Conservation (phyloP, 2,888 invertebrate species). For the Lamellibrachia satsuma region DNA sequence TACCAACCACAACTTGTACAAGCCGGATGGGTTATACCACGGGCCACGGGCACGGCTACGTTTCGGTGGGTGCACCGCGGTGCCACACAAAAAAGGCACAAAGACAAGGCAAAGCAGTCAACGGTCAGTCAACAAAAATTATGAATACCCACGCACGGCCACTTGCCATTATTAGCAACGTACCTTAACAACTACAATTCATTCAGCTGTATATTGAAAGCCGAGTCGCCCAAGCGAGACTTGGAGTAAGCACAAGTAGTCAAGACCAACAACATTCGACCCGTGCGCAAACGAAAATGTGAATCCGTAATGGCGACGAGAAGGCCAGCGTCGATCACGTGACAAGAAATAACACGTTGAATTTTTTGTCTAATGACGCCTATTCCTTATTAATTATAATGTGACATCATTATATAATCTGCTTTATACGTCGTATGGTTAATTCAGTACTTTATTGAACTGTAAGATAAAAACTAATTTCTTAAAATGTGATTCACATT, state of each 20-base stretch:
- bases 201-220: neutral
- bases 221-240: neutral
- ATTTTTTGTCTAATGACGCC: neutral
- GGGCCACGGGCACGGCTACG: neutral
- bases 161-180: neutral
- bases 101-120: neutral
- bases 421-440: neutral
- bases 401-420: neutral
- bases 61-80: neutral
- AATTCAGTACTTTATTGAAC: neutral
- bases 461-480: neutral
- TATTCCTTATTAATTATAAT: neutral
- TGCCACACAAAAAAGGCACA: neutral
- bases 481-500: neutral
- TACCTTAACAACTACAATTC: neutral
- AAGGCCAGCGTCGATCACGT: neutral
- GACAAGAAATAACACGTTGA: neutral
- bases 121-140: neutral
- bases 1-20: neutral
- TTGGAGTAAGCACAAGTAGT: neutral
- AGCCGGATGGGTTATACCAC: neutral
- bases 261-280: neutral
- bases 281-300: constrained; percentile 3
- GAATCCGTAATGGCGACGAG: neutral
- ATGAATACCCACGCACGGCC: neutral